Base-by-base conservation (phyloP, 2,888 invertebrate genomes). In the Apotomis turbidana region DNA sequence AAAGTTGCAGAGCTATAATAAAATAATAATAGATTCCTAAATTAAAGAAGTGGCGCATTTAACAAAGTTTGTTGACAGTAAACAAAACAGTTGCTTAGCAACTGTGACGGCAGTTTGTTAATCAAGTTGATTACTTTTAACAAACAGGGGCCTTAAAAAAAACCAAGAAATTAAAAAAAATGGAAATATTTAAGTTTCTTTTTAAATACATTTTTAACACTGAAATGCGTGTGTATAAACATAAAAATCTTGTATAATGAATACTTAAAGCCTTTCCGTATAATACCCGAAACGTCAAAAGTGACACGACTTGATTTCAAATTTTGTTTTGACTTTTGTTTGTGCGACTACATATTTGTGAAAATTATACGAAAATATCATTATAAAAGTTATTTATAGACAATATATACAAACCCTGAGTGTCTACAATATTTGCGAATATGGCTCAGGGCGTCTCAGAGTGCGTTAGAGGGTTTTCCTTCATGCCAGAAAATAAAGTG, bases 401-500 rank as follows among this genome's bases (percentile, higher is more conserved):
- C 9, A 41, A 8, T 36, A 0, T 36, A 0, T 62, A 51, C 38
- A 52, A 38, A 61, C 12, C 36, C 63, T 52, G 44, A 55, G 44
- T 5, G 44, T 46, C 44, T 55, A 54, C 4, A 55, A 54, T 41
- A 41, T 1, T 54, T 60, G 36, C 5, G 41, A 70, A 60, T 6
- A 41, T 59, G 62, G 57, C 52, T 44, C 49, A 64, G 49, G 12
- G 86, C 88, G 87, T 87, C n/a, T 66, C 66, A 88, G 70, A 81
- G 27, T 86, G 85, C 70, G 61, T 87, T 1, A 82, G 90, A 78
- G 92, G 91, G 41, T 92, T 91, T 78, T 90, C 90, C 41, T 91
- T 80, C 76, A 88, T 90, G 87, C 83, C 90, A 3, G 84, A 86
- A 61, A 81, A 64, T 38, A 86, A 85, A 78, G 69, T 82, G 27